phyloP scores from a whole-genome alignment of 2,797 vertebrate species.

The Buceros bicornis region DNA sequence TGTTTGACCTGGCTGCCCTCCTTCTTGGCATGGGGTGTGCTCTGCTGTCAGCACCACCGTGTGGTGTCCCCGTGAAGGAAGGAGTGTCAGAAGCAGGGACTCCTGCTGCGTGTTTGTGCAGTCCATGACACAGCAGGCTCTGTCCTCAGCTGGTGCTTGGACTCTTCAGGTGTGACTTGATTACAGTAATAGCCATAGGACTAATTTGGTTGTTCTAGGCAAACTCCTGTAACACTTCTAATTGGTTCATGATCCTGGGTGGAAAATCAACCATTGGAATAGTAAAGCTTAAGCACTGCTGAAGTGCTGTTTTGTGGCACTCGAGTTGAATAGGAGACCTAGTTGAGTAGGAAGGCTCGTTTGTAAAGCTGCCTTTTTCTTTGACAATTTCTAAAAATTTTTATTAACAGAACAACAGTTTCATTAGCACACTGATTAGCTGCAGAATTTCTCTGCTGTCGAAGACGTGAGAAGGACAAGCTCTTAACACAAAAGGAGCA shows the following conservation, averaged over 20 bases:
- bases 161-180: not conserved
- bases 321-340: not conserved
- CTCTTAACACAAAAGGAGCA: slow-evolving; percentile 54
- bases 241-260: not conserved
- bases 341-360: slow-evolving; percentile 21
- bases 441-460: not conserved
- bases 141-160: not conserved
- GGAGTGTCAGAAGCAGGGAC: not conserved
- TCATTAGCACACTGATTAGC: slow-evolving; percentile 53
- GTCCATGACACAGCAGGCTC: rapidly evolving
- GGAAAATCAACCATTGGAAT: not conserved
- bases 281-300: not conserved
- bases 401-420: slow-evolving; percentile 49
- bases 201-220: not conserved
- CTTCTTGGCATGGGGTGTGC: rapidly evolving
- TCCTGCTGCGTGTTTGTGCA: not conserved
- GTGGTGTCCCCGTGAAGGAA: rapidly evolving
- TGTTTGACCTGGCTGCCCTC: not conserved
- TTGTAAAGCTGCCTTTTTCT: slow-evolving; percentile 13
- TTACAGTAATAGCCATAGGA: not conserved
- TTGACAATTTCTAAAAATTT: not conserved
- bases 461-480: slow-evolving; percentile 12
- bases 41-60: rapidly evolving
- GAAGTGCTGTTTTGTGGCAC: not conserved
- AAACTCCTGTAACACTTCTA: not conserved